These are phyloP conservation scores for Vulpes vulpes DNA, from an alignment of 2,113 vertebrate species.

Conservation along the genomic window DNA sequence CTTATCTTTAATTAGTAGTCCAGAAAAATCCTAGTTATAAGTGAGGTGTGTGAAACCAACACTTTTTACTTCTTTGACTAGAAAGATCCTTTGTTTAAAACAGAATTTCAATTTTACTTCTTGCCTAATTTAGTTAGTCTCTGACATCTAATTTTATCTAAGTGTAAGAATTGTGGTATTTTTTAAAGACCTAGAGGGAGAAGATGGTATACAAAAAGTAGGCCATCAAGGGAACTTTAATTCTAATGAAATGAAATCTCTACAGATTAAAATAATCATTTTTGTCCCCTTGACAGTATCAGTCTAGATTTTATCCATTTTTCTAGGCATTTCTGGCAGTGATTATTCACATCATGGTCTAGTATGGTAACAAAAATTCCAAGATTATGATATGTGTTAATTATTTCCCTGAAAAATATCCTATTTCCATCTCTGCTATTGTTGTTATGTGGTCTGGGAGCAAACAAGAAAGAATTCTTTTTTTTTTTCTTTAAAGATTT, in stretches of 20 bases:
- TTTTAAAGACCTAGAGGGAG: background rate
- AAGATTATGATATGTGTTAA: background rate
- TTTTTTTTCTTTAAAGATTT: no score
- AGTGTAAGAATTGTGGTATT: background rate
- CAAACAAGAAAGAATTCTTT: background rate
- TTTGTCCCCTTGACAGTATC: slow-evolving; percentile 31
- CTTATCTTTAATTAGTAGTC: background rate
- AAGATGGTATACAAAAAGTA: background rate
- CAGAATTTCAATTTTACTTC: slow-evolving; percentile 47
- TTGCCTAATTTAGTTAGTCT: slow-evolving; percentile 5
- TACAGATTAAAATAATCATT: background rate
- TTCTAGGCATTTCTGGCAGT: background rate
- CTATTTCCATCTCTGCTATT: slow-evolving; percentile 12
- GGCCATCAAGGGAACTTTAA: background rate
- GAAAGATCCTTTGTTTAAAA: background rate
- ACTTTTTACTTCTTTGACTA: background rate
- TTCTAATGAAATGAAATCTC: slow-evolving; percentile 44
- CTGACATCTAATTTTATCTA: slow-evolving; percentile 24
- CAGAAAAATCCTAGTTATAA: slow-evolving; percentile 41
- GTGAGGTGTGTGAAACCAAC: background rate
- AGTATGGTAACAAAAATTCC: slow-evolving; percentile 2
- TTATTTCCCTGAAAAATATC: slow-evolving; percentile 17
- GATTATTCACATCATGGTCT: background rate
- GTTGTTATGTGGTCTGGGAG: background rate
- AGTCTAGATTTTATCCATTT: slow-evolving; percentile 40